Percentiles rank a stretch among this genome's conserved stretches.
Conservation (phyloP, 1,140 invertebrate genomes). For the Matsumurasca onukii region DNA sequence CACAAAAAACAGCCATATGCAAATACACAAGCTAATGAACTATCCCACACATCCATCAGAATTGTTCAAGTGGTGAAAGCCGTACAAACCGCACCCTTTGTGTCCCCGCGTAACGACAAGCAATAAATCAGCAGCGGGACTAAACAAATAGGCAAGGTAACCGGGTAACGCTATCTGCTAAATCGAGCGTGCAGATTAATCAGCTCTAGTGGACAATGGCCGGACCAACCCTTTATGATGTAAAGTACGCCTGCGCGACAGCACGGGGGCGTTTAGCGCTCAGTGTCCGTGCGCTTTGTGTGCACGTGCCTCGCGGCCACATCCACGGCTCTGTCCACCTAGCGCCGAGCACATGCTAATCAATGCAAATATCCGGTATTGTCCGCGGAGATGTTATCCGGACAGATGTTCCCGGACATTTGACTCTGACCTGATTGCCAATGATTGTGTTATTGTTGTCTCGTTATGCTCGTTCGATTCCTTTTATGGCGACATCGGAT, state of each 20-base stretch:
- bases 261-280: not conserved
- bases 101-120: not conserved
- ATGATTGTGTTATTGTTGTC: too few species aligned
- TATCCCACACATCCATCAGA: too few species aligned
- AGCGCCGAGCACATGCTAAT: slow-evolving; percentile 13
- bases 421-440: too few species aligned
- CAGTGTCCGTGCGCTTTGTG: not conserved
- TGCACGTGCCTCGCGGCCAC: not conserved
- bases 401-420: too few species aligned
- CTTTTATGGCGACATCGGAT: too few species aligned
- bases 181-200: not conserved
- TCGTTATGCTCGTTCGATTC: too few species aligned
- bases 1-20: too few species aligned
- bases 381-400: too few species aligned
- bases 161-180: not conserved
- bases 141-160: not conserved
- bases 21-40: too few species aligned
- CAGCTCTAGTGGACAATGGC: not conserved
- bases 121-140: slow-evolving; percentile 8
- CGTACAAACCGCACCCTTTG: too few species aligned
- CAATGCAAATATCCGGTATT: slow-evolving; percentile 1
- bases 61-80: too few species aligned
- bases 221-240: slow-evolving; percentile 11
- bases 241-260: not conserved
- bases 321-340: not conserved